Evolutionary conservation across 2,113 vertebrate species (phyloP), one percentile per base, ranked within the genome.

Genomic region (Osmerus mordax): DNA sequence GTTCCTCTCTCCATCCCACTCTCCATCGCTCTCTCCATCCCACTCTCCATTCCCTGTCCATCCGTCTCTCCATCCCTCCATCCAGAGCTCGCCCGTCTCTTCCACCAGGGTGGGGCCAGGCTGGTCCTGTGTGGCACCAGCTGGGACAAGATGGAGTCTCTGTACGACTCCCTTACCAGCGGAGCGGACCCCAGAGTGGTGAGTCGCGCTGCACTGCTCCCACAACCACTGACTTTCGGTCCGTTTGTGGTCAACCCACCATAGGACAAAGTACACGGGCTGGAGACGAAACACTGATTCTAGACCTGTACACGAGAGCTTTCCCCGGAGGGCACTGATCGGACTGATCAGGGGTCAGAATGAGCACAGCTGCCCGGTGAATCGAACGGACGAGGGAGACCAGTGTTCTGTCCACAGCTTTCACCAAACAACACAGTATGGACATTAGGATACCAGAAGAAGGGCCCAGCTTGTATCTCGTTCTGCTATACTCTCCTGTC

Each of bases 101-200:
- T 99, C 85, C 97, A 99, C 3, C 69, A 88, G 12, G 94, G 93
- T 4, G 97, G 97, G 18, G 95, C 96, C 11, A 94, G 96, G 63
- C 91, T 99, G 69, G 92, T 99, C 76, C 81, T 99, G 23, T 97
- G 97, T 75, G 96, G 97, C 3, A 94, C 91, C 13, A 93, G 87
- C 54, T 95, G 95, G 95, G 96, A 99, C 65, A 94, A 96, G 52
- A 85, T 99, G 18, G 94, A 98, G 88, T 93, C 86, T n/a, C 90
- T 99, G 28, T 91, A 92, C 7, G 94, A 96, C 25, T 85, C 92
- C 53, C 83, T 99, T 83, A 92, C 91, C 12, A 92, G 78, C 0
- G 91, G 89, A 11, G 91, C 95, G 67, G 95, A 98, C 76, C 96
- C 95, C 66, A 94, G 91, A 71, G 88, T 81, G 87, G 97, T 96